Evolutionary conservation across 1,140 invertebrate genomes (phyloP).

Genomic region (Macrotrachela quadricornifera): DNA sequence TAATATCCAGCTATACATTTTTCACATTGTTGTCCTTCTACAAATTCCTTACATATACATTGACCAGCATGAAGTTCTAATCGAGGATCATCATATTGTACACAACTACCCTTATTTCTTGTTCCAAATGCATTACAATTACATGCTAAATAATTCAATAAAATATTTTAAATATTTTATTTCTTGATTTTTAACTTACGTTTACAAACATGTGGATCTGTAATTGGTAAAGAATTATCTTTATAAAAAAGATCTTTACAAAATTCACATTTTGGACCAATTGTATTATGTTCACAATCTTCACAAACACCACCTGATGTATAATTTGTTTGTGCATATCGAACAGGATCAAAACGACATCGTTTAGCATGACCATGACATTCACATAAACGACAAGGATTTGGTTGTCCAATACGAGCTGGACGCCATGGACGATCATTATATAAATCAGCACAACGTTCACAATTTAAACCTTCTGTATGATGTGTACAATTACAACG

Average conservation of each 20-base stretch:
- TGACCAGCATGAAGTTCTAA: constrained; percentile 34
- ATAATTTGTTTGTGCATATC: neutral
- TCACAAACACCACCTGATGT: constrained; percentile 76
- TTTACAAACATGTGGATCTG: constrained; percentile 65
- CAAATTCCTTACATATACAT: constrained; percentile 44
- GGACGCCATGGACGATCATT: constrained; percentile 6
- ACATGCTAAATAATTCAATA: constrained; percentile 37
- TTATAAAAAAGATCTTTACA: constrained; percentile 88
- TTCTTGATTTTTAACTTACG: constrained; percentile 35
- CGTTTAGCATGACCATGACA: constrained; percentile 5
- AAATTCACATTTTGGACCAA: constrained; percentile 84
- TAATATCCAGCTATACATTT: constrained; percentile 62
- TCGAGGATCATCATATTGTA: neutral
- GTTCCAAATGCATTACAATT: constrained; percentile 47
- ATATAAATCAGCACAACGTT: constrained; percentile 2
- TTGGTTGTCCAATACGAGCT: constrained; percentile 1
- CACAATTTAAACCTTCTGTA: constrained; percentile 7
- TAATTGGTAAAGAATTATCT: constrained; percentile 43
- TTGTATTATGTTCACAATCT: constrained; percentile 84
- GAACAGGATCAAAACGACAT: neutral
- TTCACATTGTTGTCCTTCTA: constrained; percentile 54
- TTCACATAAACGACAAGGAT: constrained; percentile 2
- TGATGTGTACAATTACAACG: constrained; percentile 29
- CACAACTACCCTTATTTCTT: constrained; percentile 32
- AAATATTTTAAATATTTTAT: constrained; percentile 1